Evolutionary conservation across 2,797 vertebrate genomes (phyloP).

Genomic region (Perodicticus potto): DNA sequence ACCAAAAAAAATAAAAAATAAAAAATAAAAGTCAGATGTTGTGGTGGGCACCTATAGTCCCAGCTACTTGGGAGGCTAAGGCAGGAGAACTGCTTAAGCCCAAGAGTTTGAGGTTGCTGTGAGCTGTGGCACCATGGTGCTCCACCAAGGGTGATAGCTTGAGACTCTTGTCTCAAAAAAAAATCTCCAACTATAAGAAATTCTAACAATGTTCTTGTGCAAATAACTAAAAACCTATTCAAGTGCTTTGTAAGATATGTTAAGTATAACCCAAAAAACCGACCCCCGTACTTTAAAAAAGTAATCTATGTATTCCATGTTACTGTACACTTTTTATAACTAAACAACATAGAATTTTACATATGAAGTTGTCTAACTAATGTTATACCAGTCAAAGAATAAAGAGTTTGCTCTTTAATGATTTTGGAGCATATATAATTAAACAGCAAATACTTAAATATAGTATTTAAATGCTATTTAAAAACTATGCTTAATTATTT

Average conservation of each 20-base stretch:
- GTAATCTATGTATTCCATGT: neutral
- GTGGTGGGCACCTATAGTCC: too few relatives aligned
- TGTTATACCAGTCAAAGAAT: slow-evolving; percentile 15
- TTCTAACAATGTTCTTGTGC: slow-evolving; percentile 5
- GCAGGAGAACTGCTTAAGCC: too few relatives aligned
- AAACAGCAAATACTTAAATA: slow-evolving; percentile 29
- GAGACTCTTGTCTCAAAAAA: neutral
- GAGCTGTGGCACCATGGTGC: too few relatives aligned
- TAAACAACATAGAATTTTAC: neutral
- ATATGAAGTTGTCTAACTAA: neutral
- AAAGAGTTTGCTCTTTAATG: neutral
- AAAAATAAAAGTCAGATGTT: too few relatives aligned
- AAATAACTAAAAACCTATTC: slow-evolving; percentile 24
- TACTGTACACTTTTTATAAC: slow-evolving; percentile 31
- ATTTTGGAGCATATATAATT: neutral
- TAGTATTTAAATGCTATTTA: neutral
- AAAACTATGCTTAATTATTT: neutral
- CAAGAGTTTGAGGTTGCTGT: too few relatives aligned
- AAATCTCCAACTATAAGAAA: neutral
- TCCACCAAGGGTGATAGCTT: too few relatives aligned
- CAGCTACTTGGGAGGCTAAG: too few relatives aligned
- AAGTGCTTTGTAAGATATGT: neutral
- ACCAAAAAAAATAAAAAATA: too few relatives aligned
- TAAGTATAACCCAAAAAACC: slow-evolving; percentile 32
- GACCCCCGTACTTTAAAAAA: neutral